Base-by-base conservation (phyloP, 2,888 invertebrate genomes). In the Synergus gifuensis region DNA sequence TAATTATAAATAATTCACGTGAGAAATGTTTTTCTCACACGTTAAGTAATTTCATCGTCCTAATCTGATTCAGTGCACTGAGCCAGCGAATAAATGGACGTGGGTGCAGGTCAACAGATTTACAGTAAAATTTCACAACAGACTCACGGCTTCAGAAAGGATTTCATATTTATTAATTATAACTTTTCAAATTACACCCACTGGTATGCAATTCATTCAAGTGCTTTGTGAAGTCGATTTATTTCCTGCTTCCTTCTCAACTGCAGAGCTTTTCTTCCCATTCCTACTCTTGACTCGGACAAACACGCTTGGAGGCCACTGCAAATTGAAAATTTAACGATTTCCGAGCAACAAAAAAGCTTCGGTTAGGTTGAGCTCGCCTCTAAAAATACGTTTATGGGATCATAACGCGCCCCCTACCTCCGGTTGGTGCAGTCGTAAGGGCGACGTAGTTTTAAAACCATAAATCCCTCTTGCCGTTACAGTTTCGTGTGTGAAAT, bases 351-450 rank as follows among this genome's bases (percentile, higher is more conserved):
- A 18, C 77, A 78, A 73, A 81, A 83, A 79, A 78, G 49, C 58
- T 77, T 54, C 73, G n/a, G 54, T n/a, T 73, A 9, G 54, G 54
- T 77, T 79, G 62, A 78, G 67, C n/a, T 40, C 49, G 58, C 60
- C 49, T 87, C 89, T 88, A 90, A 91, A 90, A 90, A 91, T 90
- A 90, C 86, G 83, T 90, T 91, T 91, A 90, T 89, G 86, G 84
- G 87, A 88, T 87, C 87, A 84, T 89, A 89, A 90, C 87, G 85
- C 83, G 77, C 77, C 49, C 82, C 49, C 80, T 82, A 78, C 78
- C 82, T 79, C n/a, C 16, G 80, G 49, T 54, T 73, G 54, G n/a
- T 46, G 18, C 22, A 73, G 73, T 28, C 73, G 54, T n/a, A 36
- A 54, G 73, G 49, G 36, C 28, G 16, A 54, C 36, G 54, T 49